Evolutionary conservation across 2,113 vertebrate genomes (phyloP).

Genomic region (Athene noctua): DNA sequence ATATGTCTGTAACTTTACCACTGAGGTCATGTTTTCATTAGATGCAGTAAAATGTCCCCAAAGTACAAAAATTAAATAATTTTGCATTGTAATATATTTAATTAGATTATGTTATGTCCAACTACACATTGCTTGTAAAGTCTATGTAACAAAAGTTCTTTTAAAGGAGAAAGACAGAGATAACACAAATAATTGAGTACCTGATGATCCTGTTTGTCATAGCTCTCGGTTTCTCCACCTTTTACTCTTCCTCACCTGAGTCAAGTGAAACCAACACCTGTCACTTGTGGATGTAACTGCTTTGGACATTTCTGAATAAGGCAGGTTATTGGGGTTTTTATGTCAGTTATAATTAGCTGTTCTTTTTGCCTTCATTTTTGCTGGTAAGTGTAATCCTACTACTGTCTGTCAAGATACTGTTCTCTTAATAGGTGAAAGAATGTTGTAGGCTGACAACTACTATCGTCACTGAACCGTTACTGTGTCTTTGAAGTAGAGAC

Average conservation of each 20-base stretch:
- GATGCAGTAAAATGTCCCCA: neutral
- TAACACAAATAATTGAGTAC: neutral
- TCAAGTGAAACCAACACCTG: neutral
- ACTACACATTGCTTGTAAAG: neutral
- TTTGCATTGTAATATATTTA: neutral
- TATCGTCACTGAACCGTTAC: neutral
- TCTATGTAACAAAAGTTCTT: neutral
- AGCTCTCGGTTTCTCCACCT: neutral
- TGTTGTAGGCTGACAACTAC: neutral
- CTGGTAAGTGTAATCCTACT: neutral
- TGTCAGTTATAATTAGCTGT: slow-evolving; percentile 15
- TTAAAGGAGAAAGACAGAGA: neutral
- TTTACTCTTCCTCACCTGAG: neutral
- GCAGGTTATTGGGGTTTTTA: neutral
- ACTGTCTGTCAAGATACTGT: neutral
- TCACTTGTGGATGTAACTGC: neutral
- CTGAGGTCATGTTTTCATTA: neutral
- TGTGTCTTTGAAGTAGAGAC: neutral
- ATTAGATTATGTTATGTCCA: neutral
- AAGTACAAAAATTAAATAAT: neutral
- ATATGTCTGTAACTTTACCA: neutral
- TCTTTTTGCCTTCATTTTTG: neutral
- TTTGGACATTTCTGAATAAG: neutral
- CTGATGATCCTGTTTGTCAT: neutral
- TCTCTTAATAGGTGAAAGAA: neutral